Percentiles rank a stretch among this genome's conserved stretches.
Conservation (phyloP, 1,140 invertebrate species). For the Onthophagus taurus region DNA sequence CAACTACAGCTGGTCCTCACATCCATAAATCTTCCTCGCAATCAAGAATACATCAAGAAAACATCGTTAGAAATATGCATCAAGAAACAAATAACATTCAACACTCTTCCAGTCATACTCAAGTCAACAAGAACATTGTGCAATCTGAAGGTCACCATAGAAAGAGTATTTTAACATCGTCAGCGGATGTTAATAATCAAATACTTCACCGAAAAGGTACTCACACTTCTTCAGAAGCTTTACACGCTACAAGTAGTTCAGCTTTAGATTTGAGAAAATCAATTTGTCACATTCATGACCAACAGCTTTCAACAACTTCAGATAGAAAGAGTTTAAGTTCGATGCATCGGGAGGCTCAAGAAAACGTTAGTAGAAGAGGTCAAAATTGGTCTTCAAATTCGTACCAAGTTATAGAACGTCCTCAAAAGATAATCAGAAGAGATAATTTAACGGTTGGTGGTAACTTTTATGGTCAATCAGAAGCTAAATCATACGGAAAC, state of each 20-base stretch:
- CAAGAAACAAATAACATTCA: conserved; percentile 6
- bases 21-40: conserved; percentile 30
- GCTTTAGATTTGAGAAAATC: conserved; percentile 69
- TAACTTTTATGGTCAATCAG: conserved; percentile 59
- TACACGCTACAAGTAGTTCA: conserved; percentile 49
- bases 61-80: conserved; percentile 17
- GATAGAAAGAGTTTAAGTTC: conserved; percentile 68
- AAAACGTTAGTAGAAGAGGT: conserved; percentile 38
- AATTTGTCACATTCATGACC: conserved; percentile 63
- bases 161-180: conserved; percentile 61
- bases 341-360: conserved; percentile 52
- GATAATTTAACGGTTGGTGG: conserved; percentile 60
- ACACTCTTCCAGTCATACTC: neutral
- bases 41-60: conserved; percentile 20
- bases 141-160: conserved; percentile 42
- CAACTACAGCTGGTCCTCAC: conserved; percentile 17
- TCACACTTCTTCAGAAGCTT: conserved; percentile 43
- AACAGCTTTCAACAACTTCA: conserved; percentile 53
- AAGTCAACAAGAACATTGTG: neutral
- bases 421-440: conserved; percentile 45
- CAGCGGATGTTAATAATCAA: conserved; percentile 61
- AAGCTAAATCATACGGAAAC: conserved; percentile 55
- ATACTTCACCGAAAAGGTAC: conserved; percentile 65
- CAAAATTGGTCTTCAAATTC: conserved; percentile 37
- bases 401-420: conserved; percentile 40